These are phyloP conservation scores for Drosophila dunni DNA, from an alignment of 1,140 invertebrate genomes.

Conservation along the genomic window DNA sequence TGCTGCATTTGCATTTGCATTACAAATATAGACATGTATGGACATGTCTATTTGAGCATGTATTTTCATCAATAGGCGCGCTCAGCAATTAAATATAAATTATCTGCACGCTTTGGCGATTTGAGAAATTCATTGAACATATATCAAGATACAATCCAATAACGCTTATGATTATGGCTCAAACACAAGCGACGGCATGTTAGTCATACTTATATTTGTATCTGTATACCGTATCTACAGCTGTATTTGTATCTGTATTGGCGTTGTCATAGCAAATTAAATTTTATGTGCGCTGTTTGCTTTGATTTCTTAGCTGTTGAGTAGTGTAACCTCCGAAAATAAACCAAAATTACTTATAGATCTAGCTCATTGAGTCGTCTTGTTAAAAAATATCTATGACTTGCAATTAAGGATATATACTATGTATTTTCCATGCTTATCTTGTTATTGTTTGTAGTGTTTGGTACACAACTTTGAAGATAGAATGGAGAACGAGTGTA, in stretches of 20 bases:
- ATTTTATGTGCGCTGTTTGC: slow-evolving; percentile 60
- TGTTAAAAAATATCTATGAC: slow-evolving; percentile 1
- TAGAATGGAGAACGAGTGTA: background rate
- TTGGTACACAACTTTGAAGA: background rate
- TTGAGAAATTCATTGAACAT: slow-evolving; percentile 78
- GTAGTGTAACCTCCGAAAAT: slow-evolving; percentile 30
- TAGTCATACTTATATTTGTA: slow-evolving; percentile 13
- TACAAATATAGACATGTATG: slow-evolving; percentile 53
- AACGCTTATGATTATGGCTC: slow-evolving; percentile 34
- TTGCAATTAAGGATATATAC: background rate
- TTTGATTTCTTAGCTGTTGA: slow-evolving; percentile 20
- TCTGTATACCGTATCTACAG: slow-evolving; percentile 10
- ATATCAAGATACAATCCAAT: slow-evolving; percentile 55
- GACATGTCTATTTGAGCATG: slow-evolving; percentile 16
- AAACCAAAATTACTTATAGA: slow-evolving; percentile 16
- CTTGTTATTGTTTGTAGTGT: background rate
- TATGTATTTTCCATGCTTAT: background rate
- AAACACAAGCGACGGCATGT: slow-evolving; percentile 12
- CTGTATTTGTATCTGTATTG: slow-evolving; percentile 4
- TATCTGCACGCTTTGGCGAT: slow-evolving; percentile 79
- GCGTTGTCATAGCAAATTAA: slow-evolving; percentile 47
- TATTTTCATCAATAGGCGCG: slow-evolving; percentile 24
- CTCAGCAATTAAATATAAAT: slow-evolving; percentile 74
- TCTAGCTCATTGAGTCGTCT: background rate
- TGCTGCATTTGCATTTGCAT: slow-evolving; percentile 57